Percentiles rank a stretch among this genome's conserved stretches.
Conservation (phyloP, 2,113 vertebrate genomes). For the Takifugu flavidus region DNA sequence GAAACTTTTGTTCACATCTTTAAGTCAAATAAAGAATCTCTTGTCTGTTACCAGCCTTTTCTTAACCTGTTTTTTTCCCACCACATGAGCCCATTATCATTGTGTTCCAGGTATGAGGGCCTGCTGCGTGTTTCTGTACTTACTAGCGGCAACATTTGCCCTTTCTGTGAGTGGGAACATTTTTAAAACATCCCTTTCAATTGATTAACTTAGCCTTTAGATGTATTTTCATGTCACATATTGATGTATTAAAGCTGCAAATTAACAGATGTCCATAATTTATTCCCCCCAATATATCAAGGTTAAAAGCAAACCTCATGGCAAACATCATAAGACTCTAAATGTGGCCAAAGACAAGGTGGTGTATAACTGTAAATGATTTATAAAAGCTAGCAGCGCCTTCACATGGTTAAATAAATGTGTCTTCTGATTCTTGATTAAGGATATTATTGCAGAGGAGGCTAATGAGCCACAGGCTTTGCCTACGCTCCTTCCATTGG, state of each 20-base stretch:
- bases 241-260: not conserved
- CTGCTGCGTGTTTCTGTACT: constrained; percentile 54
- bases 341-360: constrained; percentile 62
- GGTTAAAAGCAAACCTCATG: constrained; percentile 66
- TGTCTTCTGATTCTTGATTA: constrained; percentile 1
- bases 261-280: not conserved
- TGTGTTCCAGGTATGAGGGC: constrained; percentile 68
- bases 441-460: constrained; percentile 54
- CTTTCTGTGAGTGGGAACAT: constrained; percentile 64
- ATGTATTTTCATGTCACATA: too few species aligned
- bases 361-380: not conserved
- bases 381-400: not conserved
- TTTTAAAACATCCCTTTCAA: not conserved
- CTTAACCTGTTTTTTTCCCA: too few species aligned
- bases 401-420: not conserved
- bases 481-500: constrained; percentile 57
- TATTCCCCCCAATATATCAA: constrained; percentile 10
- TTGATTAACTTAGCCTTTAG: not conserved
- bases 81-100: not conserved
- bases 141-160: constrained; percentile 61
- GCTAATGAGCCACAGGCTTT: constrained; percentile 43
- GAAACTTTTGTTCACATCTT: constrained; percentile 4
- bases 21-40: too few species aligned
- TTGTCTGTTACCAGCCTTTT: too few species aligned
- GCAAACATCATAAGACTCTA: constrained; percentile 54